These are phyloP conservation scores for Bilobella aurantiaca DNA, from an alignment of 1,140 invertebrate genomes.

Conservation along the genomic window DNA sequence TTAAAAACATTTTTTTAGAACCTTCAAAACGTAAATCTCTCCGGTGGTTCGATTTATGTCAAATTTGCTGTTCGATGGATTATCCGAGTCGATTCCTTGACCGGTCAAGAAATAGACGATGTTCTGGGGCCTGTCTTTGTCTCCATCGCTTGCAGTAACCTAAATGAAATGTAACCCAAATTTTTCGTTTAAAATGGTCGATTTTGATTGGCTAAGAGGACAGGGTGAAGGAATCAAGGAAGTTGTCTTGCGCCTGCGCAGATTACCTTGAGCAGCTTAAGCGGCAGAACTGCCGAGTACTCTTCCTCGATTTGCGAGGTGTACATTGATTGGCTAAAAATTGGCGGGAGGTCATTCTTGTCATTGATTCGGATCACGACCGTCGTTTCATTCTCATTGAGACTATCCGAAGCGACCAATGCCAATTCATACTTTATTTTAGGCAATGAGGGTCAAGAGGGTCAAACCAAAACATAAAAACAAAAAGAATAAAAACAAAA, in stretches of 20 bases:
- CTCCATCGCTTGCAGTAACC: slow-evolving; percentile 90
- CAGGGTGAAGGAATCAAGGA: slow-evolving; percentile 7
- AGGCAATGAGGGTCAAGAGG: slow-evolving; percentile 33
- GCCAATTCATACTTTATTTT: slow-evolving; percentile 68
- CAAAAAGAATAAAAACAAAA: slow-evolving; percentile 22
- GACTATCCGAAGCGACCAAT: slow-evolving; percentile 71
- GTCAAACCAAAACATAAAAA: slow-evolving; percentile 36
- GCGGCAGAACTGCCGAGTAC: slow-evolving; percentile 48
- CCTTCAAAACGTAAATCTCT: slow-evolving; percentile 67
- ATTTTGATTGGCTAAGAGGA: too few relatives aligned
- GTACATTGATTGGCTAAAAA: slow-evolving; percentile 60
- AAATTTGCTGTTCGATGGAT: slow-evolving; percentile 89
- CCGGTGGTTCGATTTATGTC: slow-evolving; percentile 81
- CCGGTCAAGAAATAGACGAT: slow-evolving; percentile 95
- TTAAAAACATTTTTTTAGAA: slow-evolving; percentile 64
- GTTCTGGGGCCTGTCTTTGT: slow-evolving; percentile 83
- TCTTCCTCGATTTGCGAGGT: slow-evolving; percentile 57
- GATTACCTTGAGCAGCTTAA: slow-evolving; percentile 51
- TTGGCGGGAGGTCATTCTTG: slow-evolving; percentile 70
- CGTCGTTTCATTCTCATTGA: slow-evolving; percentile 68
- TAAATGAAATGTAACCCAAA: slow-evolving; percentile 41
- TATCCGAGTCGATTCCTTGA: slow-evolving; percentile 88
- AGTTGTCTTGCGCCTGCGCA: not conserved
- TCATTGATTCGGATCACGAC: slow-evolving; percentile 54
- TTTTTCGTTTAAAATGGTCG: not conserved